Percentiles rank a stretch among this genome's conserved stretches.
Evolutionary conservation across 2,888 invertebrate genomes (phyloP).

Genomic region (Adela reaumurella): DNA sequence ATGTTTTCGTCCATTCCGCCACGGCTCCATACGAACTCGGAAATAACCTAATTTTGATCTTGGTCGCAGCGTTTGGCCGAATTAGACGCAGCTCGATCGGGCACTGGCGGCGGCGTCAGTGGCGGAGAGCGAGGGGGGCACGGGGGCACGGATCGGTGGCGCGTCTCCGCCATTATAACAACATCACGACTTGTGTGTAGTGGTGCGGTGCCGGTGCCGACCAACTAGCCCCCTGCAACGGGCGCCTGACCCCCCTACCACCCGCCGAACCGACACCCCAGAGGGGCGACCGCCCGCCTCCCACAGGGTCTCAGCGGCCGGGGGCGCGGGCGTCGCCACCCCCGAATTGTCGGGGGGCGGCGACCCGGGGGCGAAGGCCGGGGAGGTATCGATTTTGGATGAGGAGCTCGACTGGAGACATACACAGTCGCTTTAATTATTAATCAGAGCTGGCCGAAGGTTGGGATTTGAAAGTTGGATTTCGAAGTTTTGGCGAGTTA

Average conservation of each 20-base stretch:
- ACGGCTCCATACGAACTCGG: not conserved
- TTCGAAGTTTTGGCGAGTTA: too few species aligned
- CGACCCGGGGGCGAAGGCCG: not conserved
- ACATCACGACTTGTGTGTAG: not conserved
- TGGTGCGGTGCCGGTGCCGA: not conserved
- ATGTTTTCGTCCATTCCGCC: too few species aligned
- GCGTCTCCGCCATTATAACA: slow-evolving; percentile 2
- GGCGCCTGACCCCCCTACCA: too few species aligned
- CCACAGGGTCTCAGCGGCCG: not conserved
- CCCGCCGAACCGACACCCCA: too few species aligned
- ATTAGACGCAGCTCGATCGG: slow-evolving; percentile 7
- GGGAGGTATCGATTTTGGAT: slow-evolving; percentile 48
- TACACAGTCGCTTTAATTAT: slow-evolving; percentile 19
- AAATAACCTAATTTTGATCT: not conserved
- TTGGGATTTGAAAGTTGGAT: not conserved
- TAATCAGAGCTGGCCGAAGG: slow-evolving; percentile 1
- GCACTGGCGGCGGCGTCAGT: slow-evolving; percentile 2
- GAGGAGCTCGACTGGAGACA: slow-evolving; percentile 54
- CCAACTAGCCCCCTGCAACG: slow-evolving; percentile 1
- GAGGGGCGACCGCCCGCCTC: slow-evolving; percentile 3
- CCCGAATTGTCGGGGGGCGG: not conserved
- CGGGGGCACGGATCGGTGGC: slow-evolving; percentile 6
- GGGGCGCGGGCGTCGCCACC: slow-evolving; percentile 2
- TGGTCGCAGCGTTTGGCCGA: slow-evolving; percentile 1
- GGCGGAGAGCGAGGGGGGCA: slow-evolving; percentile 1